Base-by-base conservation (phyloP, 1,140 invertebrate genomes). In the Nebria ingens region DNA sequence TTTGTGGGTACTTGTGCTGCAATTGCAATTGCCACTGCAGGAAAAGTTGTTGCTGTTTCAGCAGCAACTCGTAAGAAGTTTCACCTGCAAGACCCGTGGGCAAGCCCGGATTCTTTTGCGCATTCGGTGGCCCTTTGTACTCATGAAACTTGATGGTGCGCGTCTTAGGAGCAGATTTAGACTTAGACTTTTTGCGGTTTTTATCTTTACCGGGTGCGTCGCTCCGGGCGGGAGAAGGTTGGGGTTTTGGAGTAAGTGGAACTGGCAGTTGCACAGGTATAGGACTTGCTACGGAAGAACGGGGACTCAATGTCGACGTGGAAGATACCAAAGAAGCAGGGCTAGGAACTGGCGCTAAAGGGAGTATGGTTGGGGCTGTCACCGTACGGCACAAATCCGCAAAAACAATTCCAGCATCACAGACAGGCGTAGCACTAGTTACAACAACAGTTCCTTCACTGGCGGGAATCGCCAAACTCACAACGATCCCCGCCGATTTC, bases 131-230 rank as follows among this genome's bases (percentile, higher is more conserved):
- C 53, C 93, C 93, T 78, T 97, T 97, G 71, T 98, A 97, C 71
- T 98, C 95, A 71, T 98, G 94, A 73, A 98, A 98, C 76, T 98
- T 98, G 57, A 97, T 95, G 40, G 87, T 91, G 57, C 91, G 83
- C 1, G 91, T 83, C 70, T 97, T 97, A 2, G 84, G 79, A 66
- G 91, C 88, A 50, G 85, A 84, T 69, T 91, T 93, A 21, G 83
- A 84, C 73, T 96, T 95, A n/a, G 81, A 85, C 71, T 95, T 95
- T 72, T 94, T 94, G 42, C 86, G 75, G 63, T 87, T 90, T 65
- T 89, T 90, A 63, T 86, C 88, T 66, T 90, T 90, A 2, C 84
- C 84, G 0, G 84, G 83, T 1, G 83, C 82, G 65, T 84, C 81
- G 54, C 77, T 79, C 60, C 80, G 76, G 1, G 68, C 56, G 2